Evolutionary conservation across 2,113 vertebrate genomes (phyloP), one percentile per base, ranked within the genome.

Genomic region (Eudyptes chrysolophus): DNA sequence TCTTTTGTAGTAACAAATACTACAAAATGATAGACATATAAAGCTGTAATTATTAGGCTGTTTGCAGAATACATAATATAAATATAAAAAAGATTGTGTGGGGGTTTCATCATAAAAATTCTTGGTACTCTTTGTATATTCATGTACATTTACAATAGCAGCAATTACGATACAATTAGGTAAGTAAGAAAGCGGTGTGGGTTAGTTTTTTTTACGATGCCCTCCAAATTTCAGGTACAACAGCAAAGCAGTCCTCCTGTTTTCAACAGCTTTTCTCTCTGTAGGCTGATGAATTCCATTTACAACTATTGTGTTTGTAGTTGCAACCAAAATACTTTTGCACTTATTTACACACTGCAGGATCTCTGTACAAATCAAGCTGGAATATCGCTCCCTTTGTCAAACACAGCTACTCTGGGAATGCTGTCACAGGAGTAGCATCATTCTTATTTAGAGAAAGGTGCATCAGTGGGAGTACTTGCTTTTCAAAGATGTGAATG

Each of bases 81-180:
- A 97, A 98, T 96, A 97, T 82, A 87, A 95, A 92, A 95, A 92
- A 87, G 83, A 89, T 9, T 38, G 66, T 3, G 15, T 51, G 57
- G 7, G 60, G 21, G 65, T 66, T 95, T 81, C 87, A 85, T 69
- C 54, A 88, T 94, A 96, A 96, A 92, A 97, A 78, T 55, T 85
- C 95, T 93, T 48, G 48, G 76, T 89, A 95, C 60, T 95, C 94
- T 98, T 92, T 84, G 69, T 94, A 90, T 95, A 93, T 69, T 95
- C 94, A 70, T 15, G 90, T 93, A 97, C 93, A 96, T 96, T 96
- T 96, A 95, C 89, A 97, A 93, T 95, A 98, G 97, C 97, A 98
- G 97, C 97, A 96, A 77, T 80, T 58, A 87, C 6, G 0, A 91
- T 65, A 94, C 52, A 34, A 82, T 87, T 93, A 58, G 48, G 78